Evolutionary conservation across 2,797 vertebrate genomes (phyloP), one percentile per base, ranked within the genome.

Genomic region (Uromys caudimaculatus): DNA sequence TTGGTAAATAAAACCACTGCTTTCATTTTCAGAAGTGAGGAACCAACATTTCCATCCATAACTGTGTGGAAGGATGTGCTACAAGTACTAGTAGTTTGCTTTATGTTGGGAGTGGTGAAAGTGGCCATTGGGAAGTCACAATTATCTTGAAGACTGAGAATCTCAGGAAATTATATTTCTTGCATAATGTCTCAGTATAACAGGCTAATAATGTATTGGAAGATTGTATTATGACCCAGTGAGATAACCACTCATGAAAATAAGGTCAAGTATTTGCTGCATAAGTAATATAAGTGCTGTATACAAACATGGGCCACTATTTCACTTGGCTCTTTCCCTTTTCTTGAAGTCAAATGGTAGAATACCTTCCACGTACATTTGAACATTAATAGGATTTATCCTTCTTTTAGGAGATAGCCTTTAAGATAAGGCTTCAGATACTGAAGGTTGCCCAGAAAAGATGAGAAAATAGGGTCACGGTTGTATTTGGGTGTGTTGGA

Each of bases 261-360:
- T 84, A 35, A 62, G 27, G 35, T 56, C 77, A 84, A 62, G n/a
- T 54, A 41, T 44, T 47, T 91, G n/a, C 0, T 47, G 1, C 9
- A 89, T 50, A 91, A 41, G 12, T 95, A 95, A 89, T 60, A 10
- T 67, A 96, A 92, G 44, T 24, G 23, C 93, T 93, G 67, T 27
- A 41, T 87, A 97, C 73, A 75, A 35, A 75, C 5, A 4, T 93
- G 94, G 96, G 50, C 93, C 83, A 96, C 69, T 77, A 71, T 87
- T 97, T 87, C 93, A 87, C 19, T 24, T 67, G 47, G 76, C 23
- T 73, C 5, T 38, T 88, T 41, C 47, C 35, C 67, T 96, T 93
- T 76, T 67, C 29, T 88, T 88, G 67, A 90, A 93, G 56, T 75
- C 78, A 89, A 82, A 85, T 50, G 27, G 77, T 71, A 79, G n/a